Conservation (phyloP, 2,888 invertebrate species). For the Rhamphomyia laevipes region DNA sequence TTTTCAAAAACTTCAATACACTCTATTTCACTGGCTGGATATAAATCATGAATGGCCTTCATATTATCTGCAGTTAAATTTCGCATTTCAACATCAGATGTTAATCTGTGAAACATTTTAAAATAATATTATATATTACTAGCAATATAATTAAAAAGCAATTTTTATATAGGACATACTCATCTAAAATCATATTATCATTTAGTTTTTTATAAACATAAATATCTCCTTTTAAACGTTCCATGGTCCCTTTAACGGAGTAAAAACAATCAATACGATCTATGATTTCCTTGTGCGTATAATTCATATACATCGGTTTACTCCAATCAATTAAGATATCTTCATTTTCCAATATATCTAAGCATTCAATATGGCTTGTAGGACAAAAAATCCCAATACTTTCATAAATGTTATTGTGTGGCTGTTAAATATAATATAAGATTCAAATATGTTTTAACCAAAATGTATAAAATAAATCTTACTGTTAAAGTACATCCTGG, state of each 20-base stretch:
- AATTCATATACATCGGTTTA: conserved; percentile 73
- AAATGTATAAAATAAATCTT: conserved; percentile 34
- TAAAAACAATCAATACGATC: conserved; percentile 65
- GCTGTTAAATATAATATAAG: conserved; percentile 41
- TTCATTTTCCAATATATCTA: conserved; percentile 61
- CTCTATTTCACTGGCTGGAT: conserved; percentile 82
- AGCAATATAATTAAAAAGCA: no score
- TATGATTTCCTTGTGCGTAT: conserved; percentile 71
- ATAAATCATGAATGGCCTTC: conserved; percentile 70
- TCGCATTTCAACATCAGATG: conserved; percentile 56
- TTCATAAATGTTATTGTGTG: conserved; percentile 67
- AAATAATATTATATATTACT: no score
- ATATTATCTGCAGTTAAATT: conserved; percentile 67
- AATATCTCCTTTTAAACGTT: conserved; percentile 69
- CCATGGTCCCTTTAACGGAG: conserved; percentile 46
- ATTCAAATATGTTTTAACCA: background rate
- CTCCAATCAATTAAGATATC: conserved; percentile 69
- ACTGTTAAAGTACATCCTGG: conserved; percentile 82
- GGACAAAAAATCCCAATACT: conserved; percentile 81
- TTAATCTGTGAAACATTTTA: background rate
- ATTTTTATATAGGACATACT: conserved; percentile 35
- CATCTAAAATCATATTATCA: conserved; percentile 45
- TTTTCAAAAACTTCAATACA: conserved; percentile 72
- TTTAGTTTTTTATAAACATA: conserved; percentile 60
- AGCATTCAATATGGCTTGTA: conserved; percentile 56